Conservation (phyloP, 2,797 vertebrate genomes). For the Eremophila alpestris region DNA sequence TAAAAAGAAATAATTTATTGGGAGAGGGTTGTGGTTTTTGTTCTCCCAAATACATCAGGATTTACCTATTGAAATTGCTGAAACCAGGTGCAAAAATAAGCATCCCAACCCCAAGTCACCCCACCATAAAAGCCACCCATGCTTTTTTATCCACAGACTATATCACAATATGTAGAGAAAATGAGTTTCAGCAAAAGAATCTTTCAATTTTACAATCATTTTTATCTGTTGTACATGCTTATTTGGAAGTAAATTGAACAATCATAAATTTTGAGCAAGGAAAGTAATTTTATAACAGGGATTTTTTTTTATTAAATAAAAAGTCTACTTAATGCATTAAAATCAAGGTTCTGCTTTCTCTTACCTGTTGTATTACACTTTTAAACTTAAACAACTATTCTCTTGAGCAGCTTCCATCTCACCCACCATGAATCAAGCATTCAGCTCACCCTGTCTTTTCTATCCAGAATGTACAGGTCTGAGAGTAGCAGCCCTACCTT, state of each 20-base stretch:
- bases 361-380: background rate
- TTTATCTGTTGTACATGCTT: background rate
- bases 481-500: background rate
- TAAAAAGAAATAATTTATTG: background rate
- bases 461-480: background rate
- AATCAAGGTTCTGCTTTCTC: background rate
- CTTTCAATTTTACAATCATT: background rate
- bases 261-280: background rate
- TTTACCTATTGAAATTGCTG: background rate
- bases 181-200: background rate
- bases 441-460: background rate
- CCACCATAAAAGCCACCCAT: rapidly evolving
- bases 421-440: background rate
- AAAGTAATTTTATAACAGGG: background rate
- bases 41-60: rapidly evolving
- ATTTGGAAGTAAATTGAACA: background rate
- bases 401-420: background rate
- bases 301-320: background rate
- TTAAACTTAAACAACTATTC: background rate
- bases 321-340: background rate
- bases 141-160: background rate
- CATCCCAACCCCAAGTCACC: rapidly evolving
- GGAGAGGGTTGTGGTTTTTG: rapidly evolving
- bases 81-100: background rate
- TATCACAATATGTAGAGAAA: background rate